Evolutionary conservation across 2,797 vertebrate genomes (phyloP).

Genomic region (Pempheris klunzingeri): DNA sequence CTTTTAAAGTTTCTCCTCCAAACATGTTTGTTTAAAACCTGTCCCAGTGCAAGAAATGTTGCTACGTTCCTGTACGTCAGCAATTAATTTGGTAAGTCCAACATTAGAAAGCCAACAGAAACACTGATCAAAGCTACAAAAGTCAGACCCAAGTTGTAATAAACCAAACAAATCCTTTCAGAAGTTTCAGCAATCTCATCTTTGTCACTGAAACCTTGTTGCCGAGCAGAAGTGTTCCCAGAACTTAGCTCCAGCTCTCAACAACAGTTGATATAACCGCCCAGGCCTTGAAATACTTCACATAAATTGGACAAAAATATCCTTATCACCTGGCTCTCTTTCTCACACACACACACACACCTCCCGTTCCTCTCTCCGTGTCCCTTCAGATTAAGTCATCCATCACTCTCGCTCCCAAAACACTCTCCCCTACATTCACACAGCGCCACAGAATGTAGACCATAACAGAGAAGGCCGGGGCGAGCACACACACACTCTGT

Average conservation of each 20-base stretch:
- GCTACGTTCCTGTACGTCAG: background rate
- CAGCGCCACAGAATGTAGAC: slow-evolving; percentile 74
- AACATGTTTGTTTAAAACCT: background rate
- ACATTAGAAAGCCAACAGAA: background rate
- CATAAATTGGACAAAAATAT: slow-evolving; percentile 76
- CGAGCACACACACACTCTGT: slow-evolving; percentile 60
- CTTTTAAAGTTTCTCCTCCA: background rate
- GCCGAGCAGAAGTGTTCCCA: slow-evolving; percentile 23
- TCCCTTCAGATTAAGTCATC: slow-evolving; percentile 69
- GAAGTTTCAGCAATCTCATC: background rate
- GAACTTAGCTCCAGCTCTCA: slow-evolving; percentile 19
- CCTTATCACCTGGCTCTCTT: slow-evolving; percentile 63
- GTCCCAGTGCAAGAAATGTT: background rate
- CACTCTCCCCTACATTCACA: slow-evolving; percentile 71
- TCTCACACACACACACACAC: slow-evolving; percentile 41
- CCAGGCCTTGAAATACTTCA: slow-evolving; percentile 77
- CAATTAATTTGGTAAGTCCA: too few species aligned
- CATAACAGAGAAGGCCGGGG: slow-evolving; percentile 72
- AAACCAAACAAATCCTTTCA: background rate
- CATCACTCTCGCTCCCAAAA: slow-evolving; percentile 72
- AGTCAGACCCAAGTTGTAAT: background rate
- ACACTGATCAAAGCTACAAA: background rate
- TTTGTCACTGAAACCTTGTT: slow-evolving; percentile 19
- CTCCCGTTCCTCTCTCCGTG: slow-evolving; percentile 25
- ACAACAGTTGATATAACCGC: slow-evolving; percentile 50